Evolutionary conservation across 2,797 vertebrate species (phyloP), one percentile per base, ranked within the genome.

Genomic region (Phoxinus dragarum): DNA sequence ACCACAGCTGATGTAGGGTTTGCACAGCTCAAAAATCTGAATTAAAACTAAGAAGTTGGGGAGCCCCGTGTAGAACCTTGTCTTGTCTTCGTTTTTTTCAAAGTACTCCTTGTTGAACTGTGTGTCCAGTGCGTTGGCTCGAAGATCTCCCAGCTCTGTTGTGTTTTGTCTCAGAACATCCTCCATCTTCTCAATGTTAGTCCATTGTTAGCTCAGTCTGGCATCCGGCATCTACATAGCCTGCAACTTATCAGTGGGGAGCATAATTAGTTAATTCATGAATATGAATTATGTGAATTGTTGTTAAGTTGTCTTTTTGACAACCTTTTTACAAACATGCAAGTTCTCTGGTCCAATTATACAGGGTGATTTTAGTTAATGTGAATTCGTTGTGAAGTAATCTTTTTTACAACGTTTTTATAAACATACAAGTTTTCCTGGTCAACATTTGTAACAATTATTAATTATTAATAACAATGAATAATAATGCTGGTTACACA

Each of bases 181-280:
- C 31, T 40, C 38, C 7, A 40, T 84, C 61, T 49, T 84, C 82
- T 78, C 82, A 40, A 84, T 84, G 74, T 78, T 61, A 77, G n/a
- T 78, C 74, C 74, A 77, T 84, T 8, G 82, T 84, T 77, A 77
- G 73, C 42, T 84, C 73, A 52, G 82, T 78, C 61, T 84, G 59
- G 74, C 61, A 77, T 77, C 44, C 21, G 66, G 74, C 82, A 67
- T 84, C 82, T 78, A n/a, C 44, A 84, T 78, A 78, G 64, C 14
- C 31, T 67, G 64, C 42, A 69, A 69, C 1, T 67, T 54, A 84
- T 54, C 40, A 68, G 27, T 78, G 7, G 75, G 74, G 75, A 84
- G 31, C 12, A 38, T 38, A 38, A 38, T 38, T 38, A 38, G 36
- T 38, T 38, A 56, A 21, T 56, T n/a, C 52, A 56, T 56, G 36